Percentiles rank a stretch among this genome's conserved stretches.
These are phyloP conservation scores for Drosophila histrio DNA, from an alignment of 2,888 invertebrate genomes.

Conservation along the genomic window DNA sequence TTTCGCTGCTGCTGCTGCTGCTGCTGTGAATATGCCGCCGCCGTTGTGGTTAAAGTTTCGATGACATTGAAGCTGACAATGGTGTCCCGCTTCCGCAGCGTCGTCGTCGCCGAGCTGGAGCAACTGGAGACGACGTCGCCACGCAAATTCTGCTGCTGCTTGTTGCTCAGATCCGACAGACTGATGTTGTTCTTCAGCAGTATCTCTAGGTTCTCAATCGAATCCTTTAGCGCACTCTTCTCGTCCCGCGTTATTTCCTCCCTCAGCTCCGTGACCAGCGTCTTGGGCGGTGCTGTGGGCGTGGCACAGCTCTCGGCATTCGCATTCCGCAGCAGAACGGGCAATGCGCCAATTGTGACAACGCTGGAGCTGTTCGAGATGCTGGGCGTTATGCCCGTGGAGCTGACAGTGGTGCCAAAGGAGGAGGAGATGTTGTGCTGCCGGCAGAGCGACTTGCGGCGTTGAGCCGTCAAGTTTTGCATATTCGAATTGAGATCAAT, in stretches of 20 bases:
- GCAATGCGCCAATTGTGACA: conserved; percentile 72
- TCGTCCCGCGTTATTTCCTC: conserved; percentile 76
- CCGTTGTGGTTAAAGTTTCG: conserved; percentile 65
- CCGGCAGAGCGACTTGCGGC: conserved; percentile 83
- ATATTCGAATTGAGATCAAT: conserved; percentile 83
- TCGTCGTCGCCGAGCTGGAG: conserved; percentile 68
- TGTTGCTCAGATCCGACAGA: conserved; percentile 83
- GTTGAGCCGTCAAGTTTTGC: conserved; percentile 82
- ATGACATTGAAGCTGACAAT: conserved; percentile 76
- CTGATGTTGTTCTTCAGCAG: conserved; percentile 84
- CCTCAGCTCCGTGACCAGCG: conserved; percentile 80
- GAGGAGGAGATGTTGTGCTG: conserved; percentile 84
- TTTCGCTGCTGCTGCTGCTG: conserved; percentile 61
- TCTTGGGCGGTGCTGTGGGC: conserved; percentile 63
- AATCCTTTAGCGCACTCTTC: conserved; percentile 81
- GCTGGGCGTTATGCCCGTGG: conserved; percentile 82
- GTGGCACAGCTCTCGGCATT: conserved; percentile 50
- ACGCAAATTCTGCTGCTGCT: conserved; percentile 82
- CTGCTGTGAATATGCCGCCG: conserved; percentile 33
- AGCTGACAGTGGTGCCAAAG: conserved; percentile 82
- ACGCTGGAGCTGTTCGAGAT: conserved; percentile 82
- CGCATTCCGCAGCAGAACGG: conserved; percentile 62
- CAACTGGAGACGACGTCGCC: conserved; percentile 45
- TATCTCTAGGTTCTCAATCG: conserved; percentile 84
- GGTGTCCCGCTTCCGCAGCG: conserved; percentile 75